These are phyloP conservation scores for Charadrius vociferus DNA, from an alignment of 2,113 vertebrate genomes.

Conservation along the genomic window DNA sequence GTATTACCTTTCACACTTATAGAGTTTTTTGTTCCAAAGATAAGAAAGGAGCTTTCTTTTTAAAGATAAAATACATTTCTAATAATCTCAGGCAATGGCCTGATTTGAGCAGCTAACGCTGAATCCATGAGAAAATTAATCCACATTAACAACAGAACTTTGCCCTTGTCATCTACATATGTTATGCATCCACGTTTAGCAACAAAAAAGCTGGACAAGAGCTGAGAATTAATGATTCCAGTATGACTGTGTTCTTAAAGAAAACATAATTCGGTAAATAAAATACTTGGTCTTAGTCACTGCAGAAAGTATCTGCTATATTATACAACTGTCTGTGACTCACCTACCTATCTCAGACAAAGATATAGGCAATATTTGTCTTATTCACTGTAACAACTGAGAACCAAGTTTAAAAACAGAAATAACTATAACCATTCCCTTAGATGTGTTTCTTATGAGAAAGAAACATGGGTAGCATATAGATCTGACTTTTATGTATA, in stretches of 20 bases:
- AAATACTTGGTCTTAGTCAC: background rate
- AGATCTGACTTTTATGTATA: background rate
- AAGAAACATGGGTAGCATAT: background rate
- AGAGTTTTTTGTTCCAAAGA: background rate
- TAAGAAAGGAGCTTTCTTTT: background rate
- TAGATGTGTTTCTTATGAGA: background rate
- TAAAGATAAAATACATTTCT: background rate
- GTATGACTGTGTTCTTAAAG: background rate
- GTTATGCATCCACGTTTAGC: background rate
- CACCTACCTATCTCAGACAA: background rate
- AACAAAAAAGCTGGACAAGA: background rate
- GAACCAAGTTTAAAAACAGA: background rate
- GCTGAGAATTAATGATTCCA: background rate
- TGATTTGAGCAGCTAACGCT: background rate
- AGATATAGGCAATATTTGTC: background rate
- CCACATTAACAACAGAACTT: background rate
- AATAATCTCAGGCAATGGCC: background rate
- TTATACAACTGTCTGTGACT: background rate
- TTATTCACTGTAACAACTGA: background rate
- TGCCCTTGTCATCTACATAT: background rate
- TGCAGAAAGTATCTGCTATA: background rate
- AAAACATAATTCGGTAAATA: background rate
- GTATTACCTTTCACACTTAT: background rate
- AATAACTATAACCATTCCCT: background rate
- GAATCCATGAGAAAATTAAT: background rate